Evolutionary conservation across 2,797 vertebrate genomes (phyloP).

Genomic region (Leontopithecus rosalia): DNA sequence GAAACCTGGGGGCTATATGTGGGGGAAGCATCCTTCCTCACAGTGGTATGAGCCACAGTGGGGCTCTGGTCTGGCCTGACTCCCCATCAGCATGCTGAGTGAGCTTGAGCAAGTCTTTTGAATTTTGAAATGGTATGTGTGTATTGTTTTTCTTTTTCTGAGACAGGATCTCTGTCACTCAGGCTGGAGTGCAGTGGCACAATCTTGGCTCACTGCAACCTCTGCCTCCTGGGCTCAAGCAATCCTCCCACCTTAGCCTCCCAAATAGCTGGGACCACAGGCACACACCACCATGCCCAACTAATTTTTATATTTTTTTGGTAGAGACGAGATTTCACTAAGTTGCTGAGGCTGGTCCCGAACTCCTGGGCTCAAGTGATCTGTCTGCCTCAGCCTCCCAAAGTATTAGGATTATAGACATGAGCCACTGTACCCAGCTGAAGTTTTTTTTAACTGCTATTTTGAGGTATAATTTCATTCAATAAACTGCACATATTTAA

Average conservation of each 20-base stretch:
- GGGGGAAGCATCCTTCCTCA: rapidly evolving
- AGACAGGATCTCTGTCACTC: not conserved
- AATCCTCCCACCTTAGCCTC: not conserved
- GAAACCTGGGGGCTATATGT: not conserved
- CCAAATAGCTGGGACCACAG: not conserved
- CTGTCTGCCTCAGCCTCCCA: not conserved
- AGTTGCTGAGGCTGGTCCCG: not conserved
- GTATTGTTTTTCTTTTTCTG: not conserved
- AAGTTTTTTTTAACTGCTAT: not conserved
- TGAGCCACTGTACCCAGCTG: not conserved
- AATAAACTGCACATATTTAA: not conserved
- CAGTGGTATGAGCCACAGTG: not conserved
- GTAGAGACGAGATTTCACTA: not conserved
- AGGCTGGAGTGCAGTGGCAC: not conserved
- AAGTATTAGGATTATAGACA: not conserved
- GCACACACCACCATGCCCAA: not conserved
- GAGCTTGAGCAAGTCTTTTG: not conserved
- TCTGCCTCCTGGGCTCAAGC: not conserved
- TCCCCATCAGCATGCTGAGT: not conserved
- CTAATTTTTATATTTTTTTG: not conserved
- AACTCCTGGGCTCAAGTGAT: not conserved
- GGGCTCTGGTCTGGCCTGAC: not conserved
- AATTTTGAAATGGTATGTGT: not conserved
- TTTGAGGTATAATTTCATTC: slow-evolving; percentile 12
- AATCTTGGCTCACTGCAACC: not conserved